Evolutionary conservation across 92 coral and sea anemone genomes (phyloP), one percentile per base, ranked within the genome.

Genomic region (Pocillopora meandrina): DNA sequence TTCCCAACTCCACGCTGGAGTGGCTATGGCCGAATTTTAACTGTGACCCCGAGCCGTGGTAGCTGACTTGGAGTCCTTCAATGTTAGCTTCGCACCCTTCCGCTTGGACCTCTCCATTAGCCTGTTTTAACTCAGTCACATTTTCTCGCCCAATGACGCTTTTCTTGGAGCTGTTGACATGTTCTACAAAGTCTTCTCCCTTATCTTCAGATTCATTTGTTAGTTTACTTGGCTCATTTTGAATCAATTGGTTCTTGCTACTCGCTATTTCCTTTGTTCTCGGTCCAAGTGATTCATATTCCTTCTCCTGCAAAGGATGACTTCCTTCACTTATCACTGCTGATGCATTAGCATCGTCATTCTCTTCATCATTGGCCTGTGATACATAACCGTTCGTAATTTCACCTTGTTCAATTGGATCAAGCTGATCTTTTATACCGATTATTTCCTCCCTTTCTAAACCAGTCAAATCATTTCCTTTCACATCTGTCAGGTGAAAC

Each of bases 1-100:
- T 72, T 16, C 79, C 86, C 9, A 82, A 72, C 31, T 82, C 86
- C 55, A 72, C 86, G 33, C 63, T 82, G 0, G 86, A 82, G 21
- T 82, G 72, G 63, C 86, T 72, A 49, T 82, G 72, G 63, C 86
- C 63, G 55, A 82, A 42, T 49, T 72, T 61, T 72, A 82, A 61
- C 15, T 62, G 9, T 5, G 79, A 78, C 9, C 79, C 61, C 17
- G 86, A 17, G 3, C 86, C 86, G 58, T 82, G 86, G 19, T 72
- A 82, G 31, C 73, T 72, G 5, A 72, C 52, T 49, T 71, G 72
- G 17, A 14, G 64, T 10, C 21, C 79, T 42, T 72, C 23, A 18
- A 21, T 18, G 42, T 20, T 31, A 12, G 52, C 69, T 26, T 57
- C 65, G 13, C n/a, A 18, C 13, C 71, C 72, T 14, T 62, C 63